Base-by-base conservation (phyloP, 2,888 invertebrate species). In the Rhingia rostrata region DNA sequence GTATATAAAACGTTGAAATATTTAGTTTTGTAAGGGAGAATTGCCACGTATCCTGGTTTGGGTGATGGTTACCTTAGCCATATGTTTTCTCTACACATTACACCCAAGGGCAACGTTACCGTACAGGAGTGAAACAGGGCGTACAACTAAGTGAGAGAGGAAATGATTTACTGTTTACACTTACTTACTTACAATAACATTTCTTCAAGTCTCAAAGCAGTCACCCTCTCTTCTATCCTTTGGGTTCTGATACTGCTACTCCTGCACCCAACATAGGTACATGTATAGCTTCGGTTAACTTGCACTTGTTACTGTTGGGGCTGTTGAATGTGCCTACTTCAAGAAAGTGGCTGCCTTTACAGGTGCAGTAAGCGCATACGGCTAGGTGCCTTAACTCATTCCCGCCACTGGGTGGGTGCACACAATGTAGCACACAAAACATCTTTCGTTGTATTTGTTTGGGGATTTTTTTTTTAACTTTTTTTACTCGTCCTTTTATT, bases 161-260 rank as follows among this genome's bases (percentile, higher is more conserved):
- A 78, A 78, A 78, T 79, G 69, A 83, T 79, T 83, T 83, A 84
- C 80, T 80, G 74, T 84, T 80, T 80, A 70, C 80, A 84, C 63
- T 84, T 83, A 83, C 83, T 84, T 84, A 79, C 74, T 70, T 60
- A 75, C 69, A 84, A 75, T 80, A 80, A 84, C 75, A 84, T 84
- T 80, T 64, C 75, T 84, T 61, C 54, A 43, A 70, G 66, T 53
- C 61, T 75, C 56, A 45, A 22, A 58, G 43, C 73, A 41, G 41
- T 35, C 74, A 66, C 58, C 33, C 22, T 12, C 43, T 12, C 6
- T 30, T 30, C 12, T 47, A 32, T 30, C 70, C 56, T 35, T 60
- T 51, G 37, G 51, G 49, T n/a, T 22, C 22, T 22, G 22, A 1
- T 22, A 22, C 22, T 22, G 22, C 22, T 22, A 9, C 12, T 47